Evolutionary conservation across 2,797 vertebrate species (phyloP).

Genomic region (Dermochelys coriacea): DNA sequence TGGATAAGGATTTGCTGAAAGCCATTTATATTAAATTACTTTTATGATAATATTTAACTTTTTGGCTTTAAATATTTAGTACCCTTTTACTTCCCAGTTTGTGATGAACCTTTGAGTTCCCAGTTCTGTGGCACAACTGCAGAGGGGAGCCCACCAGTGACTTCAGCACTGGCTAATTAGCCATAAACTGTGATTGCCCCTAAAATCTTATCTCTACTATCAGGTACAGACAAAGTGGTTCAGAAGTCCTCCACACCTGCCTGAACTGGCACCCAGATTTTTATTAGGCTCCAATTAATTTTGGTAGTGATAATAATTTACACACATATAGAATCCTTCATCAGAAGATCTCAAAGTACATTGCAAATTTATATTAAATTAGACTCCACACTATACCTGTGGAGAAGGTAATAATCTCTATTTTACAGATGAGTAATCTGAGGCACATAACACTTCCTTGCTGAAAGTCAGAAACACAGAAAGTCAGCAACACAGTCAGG

Average conservation of each 20-base stretch:
- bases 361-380: background rate
- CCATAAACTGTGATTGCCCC: background rate
- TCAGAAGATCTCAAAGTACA: background rate
- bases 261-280: background rate
- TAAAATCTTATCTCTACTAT: background rate
- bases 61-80: constrained; percentile 82
- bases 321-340: background rate
- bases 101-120: constrained; percentile 57
- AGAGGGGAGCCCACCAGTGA: background rate
- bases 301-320: background rate
- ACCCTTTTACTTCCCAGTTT: constrained; percentile 60
- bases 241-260: background rate
- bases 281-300: background rate
- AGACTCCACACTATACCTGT: background rate
- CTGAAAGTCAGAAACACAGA: background rate
- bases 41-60: constrained; percentile 85
- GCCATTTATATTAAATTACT: constrained; percentile 84
- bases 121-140: background rate
- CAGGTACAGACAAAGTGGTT: background rate
- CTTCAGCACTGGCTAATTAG: background rate
- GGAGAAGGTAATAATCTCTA: background rate
- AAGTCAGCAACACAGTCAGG: background rate
- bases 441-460: background rate
- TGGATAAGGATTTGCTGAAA: constrained; percentile 81
- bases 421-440: background rate